Evolutionary conservation across 2,888 invertebrate species (phyloP).

Genomic region (Digitonthophagus gazella): DNA sequence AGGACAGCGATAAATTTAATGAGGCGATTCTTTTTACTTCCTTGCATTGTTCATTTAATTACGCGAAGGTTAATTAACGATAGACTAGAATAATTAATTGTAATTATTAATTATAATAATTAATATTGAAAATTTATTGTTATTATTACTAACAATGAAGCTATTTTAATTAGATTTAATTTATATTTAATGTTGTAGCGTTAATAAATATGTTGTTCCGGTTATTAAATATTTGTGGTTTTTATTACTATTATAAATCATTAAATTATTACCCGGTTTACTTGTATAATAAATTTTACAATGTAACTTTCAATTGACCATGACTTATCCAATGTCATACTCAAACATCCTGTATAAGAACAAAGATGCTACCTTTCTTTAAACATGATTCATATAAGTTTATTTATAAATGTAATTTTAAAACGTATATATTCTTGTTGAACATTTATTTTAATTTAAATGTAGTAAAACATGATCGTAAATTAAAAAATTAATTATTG

Average conservation of each 20-base stretch:
- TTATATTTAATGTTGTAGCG: neutral
- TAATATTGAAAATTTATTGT: too few species aligned
- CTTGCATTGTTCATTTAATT: neutral
- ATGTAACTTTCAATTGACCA: neutral
- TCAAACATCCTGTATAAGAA: neutral
- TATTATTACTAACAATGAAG: too few species aligned
- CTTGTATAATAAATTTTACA: too few species aligned
- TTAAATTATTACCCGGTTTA: neutral
- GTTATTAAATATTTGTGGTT: neutral
- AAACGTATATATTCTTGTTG: too few species aligned
- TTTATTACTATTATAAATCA: neutral
- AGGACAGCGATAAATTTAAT: too few species aligned
- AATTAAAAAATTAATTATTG: too few species aligned
- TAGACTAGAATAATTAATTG: neutral
- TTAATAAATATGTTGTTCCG: neutral
- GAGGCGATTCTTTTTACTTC: neutral
- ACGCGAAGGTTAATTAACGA: neutral
- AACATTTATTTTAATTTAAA: too few species aligned
- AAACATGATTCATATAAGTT: neutral
- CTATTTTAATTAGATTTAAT: neutral
- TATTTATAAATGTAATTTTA: too few species aligned
- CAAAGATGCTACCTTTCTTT: neutral
- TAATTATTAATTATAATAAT: neutral
- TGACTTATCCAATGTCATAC: neutral
- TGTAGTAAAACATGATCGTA: too few species aligned